phyloP scores from a whole-genome alignment of 2,888 invertebrate species.

The Cinara cedri region DNA sequence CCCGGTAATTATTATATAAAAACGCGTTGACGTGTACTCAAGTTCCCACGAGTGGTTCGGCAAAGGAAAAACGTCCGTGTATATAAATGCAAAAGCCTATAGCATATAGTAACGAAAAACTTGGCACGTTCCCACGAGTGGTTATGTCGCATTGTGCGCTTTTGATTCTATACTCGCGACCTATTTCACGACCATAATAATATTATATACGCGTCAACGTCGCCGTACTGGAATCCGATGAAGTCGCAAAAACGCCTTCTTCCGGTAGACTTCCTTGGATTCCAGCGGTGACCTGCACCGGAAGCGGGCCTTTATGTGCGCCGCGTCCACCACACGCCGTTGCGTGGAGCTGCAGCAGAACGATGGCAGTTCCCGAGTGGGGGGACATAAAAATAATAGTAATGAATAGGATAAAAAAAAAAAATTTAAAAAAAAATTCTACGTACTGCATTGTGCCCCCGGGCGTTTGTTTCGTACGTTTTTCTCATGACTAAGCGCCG shows the following conservation, averaged over 20 bases:
- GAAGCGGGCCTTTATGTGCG: slow-evolving; percentile 37
- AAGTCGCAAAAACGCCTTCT: slow-evolving; percentile 54
- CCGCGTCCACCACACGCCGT: background rate
- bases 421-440: slow-evolving; percentile 4
- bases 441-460: background rate
- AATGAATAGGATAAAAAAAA: slow-evolving; percentile 25
- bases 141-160: slow-evolving; percentile 7
- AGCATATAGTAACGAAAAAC: slow-evolving; percentile 4
- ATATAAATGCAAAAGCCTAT: background rate
- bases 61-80: background rate
- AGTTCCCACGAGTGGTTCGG: slow-evolving; percentile 30
- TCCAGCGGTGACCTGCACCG: slow-evolving; percentile 50
- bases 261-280: slow-evolving; percentile 55
- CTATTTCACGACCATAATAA: background rate
- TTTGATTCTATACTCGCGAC: background rate
- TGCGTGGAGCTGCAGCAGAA: background rate
- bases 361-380: slow-evolving; percentile 27
- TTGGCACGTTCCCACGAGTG: slow-evolving; percentile 52
- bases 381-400: slow-evolving; percentile 32
- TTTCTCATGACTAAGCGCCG: slow-evolving; percentile 54
- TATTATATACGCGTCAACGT: no score
- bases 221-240: slow-evolving; percentile 31
- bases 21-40: background rate
- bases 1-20: slow-evolving; percentile 7
- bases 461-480: slow-evolving; percentile 38